Conservation (phyloP, 1,140 invertebrate genomes). For the Euura lappo region DNA sequence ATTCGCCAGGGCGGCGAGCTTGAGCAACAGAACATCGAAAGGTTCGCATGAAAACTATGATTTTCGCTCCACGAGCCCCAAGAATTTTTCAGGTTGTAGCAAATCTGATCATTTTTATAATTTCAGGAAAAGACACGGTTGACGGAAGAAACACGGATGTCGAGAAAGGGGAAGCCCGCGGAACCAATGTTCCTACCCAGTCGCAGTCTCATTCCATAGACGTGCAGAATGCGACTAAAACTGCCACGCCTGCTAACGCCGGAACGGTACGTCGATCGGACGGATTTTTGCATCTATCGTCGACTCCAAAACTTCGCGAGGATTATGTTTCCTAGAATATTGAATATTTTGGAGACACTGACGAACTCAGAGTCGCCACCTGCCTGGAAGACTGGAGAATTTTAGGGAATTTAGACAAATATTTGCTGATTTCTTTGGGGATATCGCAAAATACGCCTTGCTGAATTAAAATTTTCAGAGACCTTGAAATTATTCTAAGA, state of each 20-base stretch:
- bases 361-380: not conserved
- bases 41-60: constrained; percentile 25
- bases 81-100: constrained; percentile 16
- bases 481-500: no score
- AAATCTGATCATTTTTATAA: constrained; percentile 15
- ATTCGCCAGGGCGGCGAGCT: constrained; percentile 47
- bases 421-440: no score
- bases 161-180: constrained; percentile 54
- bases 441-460: no score
- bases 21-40: constrained; percentile 42
- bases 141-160: constrained; percentile 45
- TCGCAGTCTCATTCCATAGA: constrained; percentile 52
- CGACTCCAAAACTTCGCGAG: not conserved
- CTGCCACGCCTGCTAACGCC: constrained; percentile 53
- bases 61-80: constrained; percentile 14
- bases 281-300: not conserved
- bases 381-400: not conserved
- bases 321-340: not conserved
- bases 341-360: not conserved
- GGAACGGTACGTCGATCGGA: constrained; percentile 49
- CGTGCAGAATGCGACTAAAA: constrained; percentile 55
- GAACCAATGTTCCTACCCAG: constrained; percentile 50
- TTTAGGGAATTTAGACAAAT: no score
- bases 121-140: constrained; percentile 47
- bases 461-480: no score